Evolutionary conservation across 1,140 invertebrate species (phyloP), one percentile per base, ranked within the genome.

Genomic region (Drosophila parabipectinata): DNA sequence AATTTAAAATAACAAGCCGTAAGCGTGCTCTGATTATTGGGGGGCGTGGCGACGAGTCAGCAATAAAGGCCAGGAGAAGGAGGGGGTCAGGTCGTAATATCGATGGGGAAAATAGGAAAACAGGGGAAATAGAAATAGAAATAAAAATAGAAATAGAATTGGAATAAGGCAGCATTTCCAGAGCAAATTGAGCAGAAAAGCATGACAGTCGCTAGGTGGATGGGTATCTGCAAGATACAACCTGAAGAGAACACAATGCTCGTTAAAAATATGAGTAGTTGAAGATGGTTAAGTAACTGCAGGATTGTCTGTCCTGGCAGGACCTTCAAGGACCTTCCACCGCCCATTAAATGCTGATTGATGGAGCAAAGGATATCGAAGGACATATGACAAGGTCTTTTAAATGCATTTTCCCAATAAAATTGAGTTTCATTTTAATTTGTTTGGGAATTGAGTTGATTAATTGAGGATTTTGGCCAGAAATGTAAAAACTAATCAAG

Each of bases 1-100:
- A 80, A 79, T 80, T 80, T 80, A 80, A 80, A 80, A 80, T 80
- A 80, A 80, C 77, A 80, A 80, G 64, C 77, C 60, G 56, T 64
- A 66, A 80, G 77, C 77, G 77, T 80, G 77, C 77, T 62, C 72
- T 80, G 77, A 76, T 80, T 80, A 79, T 79, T 64, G 55, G 30
- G 18, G 55, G 41, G 41, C n/a, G 41, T 15, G 41, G 4, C 41
- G 4, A 8, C 18, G 14, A 47, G 15, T 18, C 44, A 47, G 44
- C 44, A 47, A 47, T 47, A 47, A 47, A 47, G 21, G 21, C 2
- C 2, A 21, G 21, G 21, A 18, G 14, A 1, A 8, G 4, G 18
- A 24, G 26, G 30, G 26, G 1, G 18, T 18, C 18, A 18, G 15
- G 39, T 21, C 21, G 1, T 21, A 44, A 32, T 50, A 72, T 45